Evolutionary conservation across 2,113 vertebrate genomes (phyloP).

Genomic region (Hirundichthys speculiger): DNA sequence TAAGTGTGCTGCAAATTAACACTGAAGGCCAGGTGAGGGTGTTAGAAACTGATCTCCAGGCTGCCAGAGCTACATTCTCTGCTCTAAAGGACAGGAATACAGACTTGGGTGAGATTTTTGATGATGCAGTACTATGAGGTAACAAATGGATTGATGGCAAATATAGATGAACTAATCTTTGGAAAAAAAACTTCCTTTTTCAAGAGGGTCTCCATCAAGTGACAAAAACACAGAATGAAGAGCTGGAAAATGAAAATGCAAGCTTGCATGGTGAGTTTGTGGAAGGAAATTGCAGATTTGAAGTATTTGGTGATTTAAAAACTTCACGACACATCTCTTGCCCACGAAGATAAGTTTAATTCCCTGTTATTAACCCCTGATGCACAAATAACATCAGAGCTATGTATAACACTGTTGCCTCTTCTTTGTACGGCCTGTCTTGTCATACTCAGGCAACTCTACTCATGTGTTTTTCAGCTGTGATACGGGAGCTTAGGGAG

Average conservation of each 20-base stretch:
- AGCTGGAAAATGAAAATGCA: conserved; percentile 75
- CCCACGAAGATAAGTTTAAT: too few relatives aligned
- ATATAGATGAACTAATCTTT: neutral
- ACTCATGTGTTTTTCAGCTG: conserved; percentile 56
- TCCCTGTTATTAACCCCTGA: too few relatives aligned
- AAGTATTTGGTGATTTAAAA: neutral
- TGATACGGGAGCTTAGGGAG: conserved; percentile 74
- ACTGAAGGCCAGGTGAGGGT: conserved; percentile 73
- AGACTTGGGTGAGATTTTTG: conserved; percentile 74
- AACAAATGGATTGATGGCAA: neutral
- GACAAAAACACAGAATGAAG: conserved; percentile 72
- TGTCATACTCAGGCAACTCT: too few relatives aligned
- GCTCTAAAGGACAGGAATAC: conserved; percentile 75
- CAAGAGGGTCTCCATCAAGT: conserved; percentile 78
- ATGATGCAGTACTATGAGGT: neutral
- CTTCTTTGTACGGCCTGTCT: too few relatives aligned
- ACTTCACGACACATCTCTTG: too few relatives aligned
- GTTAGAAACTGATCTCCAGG: conserved; percentile 74
- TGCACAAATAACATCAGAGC: too few relatives aligned
- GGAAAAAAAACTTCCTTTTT: conserved; percentile 10
- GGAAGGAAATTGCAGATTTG: neutral
- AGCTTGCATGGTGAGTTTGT: conserved; percentile 75
- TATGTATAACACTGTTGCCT: too few relatives aligned
- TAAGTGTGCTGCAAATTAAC: conserved; percentile 77
- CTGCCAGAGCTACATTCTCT: conserved; percentile 57